Percentiles rank a stretch among this genome's conserved stretches.
Evolutionary conservation across 1,140 invertebrate genomes (phyloP).

Genomic region (Thaumatotibia leucotreta): DNA sequence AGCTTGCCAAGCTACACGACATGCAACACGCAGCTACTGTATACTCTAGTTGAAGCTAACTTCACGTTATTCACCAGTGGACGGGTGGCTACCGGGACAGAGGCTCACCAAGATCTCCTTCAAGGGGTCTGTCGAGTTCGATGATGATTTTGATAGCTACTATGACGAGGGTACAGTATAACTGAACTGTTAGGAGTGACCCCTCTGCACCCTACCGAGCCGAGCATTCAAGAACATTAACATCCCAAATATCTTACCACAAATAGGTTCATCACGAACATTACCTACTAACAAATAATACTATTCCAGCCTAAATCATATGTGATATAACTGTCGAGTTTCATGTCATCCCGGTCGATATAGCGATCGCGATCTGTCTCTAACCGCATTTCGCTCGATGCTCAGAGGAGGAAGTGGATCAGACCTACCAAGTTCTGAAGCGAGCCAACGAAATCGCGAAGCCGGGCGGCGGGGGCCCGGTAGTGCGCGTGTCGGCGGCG

Average conservation of each 20-base stretch:
- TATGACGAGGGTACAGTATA: conserved; percentile 69
- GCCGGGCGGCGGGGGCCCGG: conserved; percentile 70
- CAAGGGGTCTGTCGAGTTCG: conserved; percentile 69
- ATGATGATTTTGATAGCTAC: conserved; percentile 74
- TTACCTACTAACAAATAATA: conserved; percentile 30
- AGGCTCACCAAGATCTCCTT: conserved; percentile 73
- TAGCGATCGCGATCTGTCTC: conserved; percentile 27
- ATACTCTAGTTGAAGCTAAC: conserved; percentile 44
- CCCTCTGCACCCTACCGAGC: conserved; percentile 39
- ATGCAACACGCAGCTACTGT: conserved; percentile 22
- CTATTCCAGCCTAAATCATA: conserved; percentile 23
- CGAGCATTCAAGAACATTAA: conserved; percentile 47
- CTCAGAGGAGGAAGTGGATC: conserved; percentile 86
- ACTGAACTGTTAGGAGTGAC: conserved; percentile 46
- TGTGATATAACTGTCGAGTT: conserved; percentile 26
- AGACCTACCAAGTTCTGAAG: conserved; percentile 95
- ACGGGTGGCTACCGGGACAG: conserved; percentile 73
- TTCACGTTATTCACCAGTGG: conserved; percentile 64
- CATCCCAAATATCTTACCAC: conserved; percentile 23
- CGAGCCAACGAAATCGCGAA: conserved; percentile 90
- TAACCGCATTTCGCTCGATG: conserved; percentile 64
- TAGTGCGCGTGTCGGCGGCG: conserved; percentile 69
- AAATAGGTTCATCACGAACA: conserved; percentile 16
- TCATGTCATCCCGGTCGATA: conserved; percentile 20
- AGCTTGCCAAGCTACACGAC: conserved; percentile 14